A percentile compares a stretch with the other conserved stretches of the same genome.
Evolutionary conservation across 1,140 invertebrate genomes (phyloP).

Genomic region (Diorhabda carinulata): DNA sequence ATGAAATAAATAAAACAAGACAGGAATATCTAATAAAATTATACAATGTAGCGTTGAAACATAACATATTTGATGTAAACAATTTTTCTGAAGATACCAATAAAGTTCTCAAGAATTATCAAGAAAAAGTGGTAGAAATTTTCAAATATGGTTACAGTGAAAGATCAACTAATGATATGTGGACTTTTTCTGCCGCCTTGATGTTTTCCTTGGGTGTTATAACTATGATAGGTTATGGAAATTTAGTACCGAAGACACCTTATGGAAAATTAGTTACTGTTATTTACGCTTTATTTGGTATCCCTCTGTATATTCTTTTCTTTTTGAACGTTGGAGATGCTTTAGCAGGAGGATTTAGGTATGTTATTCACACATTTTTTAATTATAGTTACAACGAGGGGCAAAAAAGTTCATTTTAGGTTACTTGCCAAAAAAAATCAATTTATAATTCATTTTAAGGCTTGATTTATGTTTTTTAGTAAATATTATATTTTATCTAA

Average conservation of each 20-base stretch:
- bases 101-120: constrained; percentile 24
- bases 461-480: too few relatives aligned
- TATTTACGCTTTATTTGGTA: constrained; percentile 91
- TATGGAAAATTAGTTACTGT: constrained; percentile 91
- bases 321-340: constrained; percentile 88
- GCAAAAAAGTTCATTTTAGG: too few relatives aligned
- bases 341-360: constrained; percentile 54
- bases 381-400: too few relatives aligned
- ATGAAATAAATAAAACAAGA: constrained; percentile 8
- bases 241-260: constrained; percentile 84
- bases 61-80: constrained; percentile 25
- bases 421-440: too few relatives aligned
- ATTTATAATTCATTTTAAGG: too few relatives aligned
- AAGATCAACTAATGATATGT: constrained; percentile 64
- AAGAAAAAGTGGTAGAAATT: constrained; percentile 23
- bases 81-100: constrained; percentile 19
- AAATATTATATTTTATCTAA: too few relatives aligned
- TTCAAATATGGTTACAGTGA: constrained; percentile 60
- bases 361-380: constrained; percentile 47
- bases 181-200: constrained; percentile 79
- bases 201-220: constrained; percentile 86
- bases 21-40: constrained; percentile 41
- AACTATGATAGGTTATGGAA: constrained; percentile 94
- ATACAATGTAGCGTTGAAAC: constrained; percentile 21
- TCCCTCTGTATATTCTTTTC: constrained; percentile 86